A percentile compares a stretch with the other conserved stretches of the same genome.
Evolutionary conservation across 1,140 invertebrate species (phyloP).

Genomic region (Cyphomyrmex costatus): DNA sequence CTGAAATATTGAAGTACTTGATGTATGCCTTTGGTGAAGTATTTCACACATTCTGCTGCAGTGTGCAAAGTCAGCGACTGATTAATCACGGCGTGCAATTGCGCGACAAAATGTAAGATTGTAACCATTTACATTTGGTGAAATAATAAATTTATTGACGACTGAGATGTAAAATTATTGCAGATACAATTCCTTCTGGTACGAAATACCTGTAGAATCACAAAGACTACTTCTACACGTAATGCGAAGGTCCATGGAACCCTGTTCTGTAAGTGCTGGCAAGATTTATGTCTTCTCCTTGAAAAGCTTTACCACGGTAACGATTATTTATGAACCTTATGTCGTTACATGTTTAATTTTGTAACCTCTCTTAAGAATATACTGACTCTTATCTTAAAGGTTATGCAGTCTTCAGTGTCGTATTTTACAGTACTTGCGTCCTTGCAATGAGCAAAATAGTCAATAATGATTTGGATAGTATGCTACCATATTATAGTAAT

Average conservation of each 20-base stretch:
- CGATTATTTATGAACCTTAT: background rate
- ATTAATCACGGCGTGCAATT: slow-evolving; percentile 63
- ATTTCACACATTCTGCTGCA: slow-evolving; percentile 62
- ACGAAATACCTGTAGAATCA: slow-evolving; percentile 5
- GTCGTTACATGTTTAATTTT: too few relatives aligned
- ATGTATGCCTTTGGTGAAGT: slow-evolving; percentile 8
- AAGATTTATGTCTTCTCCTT: slow-evolving; percentile 41
- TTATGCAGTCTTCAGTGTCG: slow-evolving; percentile 32
- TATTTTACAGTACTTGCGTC: slow-evolving; percentile 42
- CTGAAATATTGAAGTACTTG: background rate
- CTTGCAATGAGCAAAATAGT: slow-evolving; percentile 10
- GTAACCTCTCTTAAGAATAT: background rate
- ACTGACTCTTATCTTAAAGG: slow-evolving; percentile 6
- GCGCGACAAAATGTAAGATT: slow-evolving; percentile 54
- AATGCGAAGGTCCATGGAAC: background rate
- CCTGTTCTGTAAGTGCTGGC: slow-evolving; percentile 7
- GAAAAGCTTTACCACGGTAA: slow-evolving; percentile 42
- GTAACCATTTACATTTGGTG: background rate
- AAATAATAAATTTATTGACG: background rate
- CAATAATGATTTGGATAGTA: background rate
- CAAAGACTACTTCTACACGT: slow-evolving; percentile 1
- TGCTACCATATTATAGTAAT: background rate
- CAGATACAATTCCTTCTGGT: slow-evolving; percentile 38
- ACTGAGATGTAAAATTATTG: background rate
- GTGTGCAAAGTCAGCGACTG: slow-evolving; percentile 63